A percentile compares a stretch with the other conserved stretches of the same genome.
Evolutionary conservation across 1,140 invertebrate genomes (phyloP).

Genomic region (Cydia pomonella): DNA sequence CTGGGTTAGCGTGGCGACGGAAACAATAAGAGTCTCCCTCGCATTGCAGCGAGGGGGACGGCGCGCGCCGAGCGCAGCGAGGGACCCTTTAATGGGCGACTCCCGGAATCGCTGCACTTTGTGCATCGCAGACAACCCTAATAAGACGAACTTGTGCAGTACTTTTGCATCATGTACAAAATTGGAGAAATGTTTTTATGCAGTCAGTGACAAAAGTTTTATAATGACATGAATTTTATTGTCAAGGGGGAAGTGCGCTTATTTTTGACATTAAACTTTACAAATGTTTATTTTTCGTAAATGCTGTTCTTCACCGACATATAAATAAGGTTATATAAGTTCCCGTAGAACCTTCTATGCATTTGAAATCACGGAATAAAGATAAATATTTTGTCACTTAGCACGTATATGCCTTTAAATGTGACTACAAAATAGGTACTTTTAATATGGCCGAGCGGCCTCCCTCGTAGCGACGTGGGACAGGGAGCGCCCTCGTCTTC

Average conservation of each 20-base stretch:
- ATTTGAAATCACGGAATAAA: neutral
- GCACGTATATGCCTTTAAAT: neutral
- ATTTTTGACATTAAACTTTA: too few species aligned
- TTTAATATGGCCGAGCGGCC: neutral
- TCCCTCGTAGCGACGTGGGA: neutral
- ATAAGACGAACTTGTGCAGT: neutral
- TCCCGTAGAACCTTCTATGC: too few species aligned
- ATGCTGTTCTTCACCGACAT: too few species aligned
- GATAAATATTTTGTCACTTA: neutral
- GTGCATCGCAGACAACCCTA: neutral
- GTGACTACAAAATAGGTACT: neutral
- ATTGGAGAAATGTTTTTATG: neutral
- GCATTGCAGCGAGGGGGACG: neutral
- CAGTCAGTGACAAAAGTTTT: neutral
- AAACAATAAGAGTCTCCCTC: neutral
- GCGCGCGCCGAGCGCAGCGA: neutral
- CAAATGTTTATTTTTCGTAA: too few species aligned
- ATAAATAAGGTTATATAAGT: too few species aligned
- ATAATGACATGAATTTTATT: neutral
- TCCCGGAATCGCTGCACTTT: neutral
- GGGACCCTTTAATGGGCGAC: conserved; percentile 8
- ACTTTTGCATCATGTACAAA: neutral
- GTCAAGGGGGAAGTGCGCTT: too few species aligned
- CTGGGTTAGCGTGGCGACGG: neutral
- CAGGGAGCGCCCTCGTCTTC: neutral